Percentiles rank a stretch among this genome's conserved stretches.
phyloP scores from a whole-genome alignment of 2,888 invertebrate genomes.

The Coenonympha glycerion region DNA sequence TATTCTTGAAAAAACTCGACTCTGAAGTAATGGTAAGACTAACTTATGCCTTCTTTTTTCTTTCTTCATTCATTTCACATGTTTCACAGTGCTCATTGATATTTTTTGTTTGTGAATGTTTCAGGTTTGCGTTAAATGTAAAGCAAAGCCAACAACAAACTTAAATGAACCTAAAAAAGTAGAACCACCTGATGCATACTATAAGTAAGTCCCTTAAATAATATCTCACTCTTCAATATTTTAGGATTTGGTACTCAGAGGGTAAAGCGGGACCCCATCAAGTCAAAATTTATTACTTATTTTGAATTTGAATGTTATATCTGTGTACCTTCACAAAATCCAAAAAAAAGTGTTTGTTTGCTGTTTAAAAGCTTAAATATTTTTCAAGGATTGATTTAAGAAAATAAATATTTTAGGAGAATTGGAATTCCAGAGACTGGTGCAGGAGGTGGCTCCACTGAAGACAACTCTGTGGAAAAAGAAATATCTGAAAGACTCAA shows the following conservation, averaged over 20 bases:
- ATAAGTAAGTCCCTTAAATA: slow-evolving; percentile 77
- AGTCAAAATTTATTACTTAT: too few species aligned
- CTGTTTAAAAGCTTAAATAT: too few species aligned
- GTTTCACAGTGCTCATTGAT: background rate
- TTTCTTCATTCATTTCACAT: too few species aligned
- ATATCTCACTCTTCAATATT: too few species aligned
- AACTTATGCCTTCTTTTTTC: slow-evolving; percentile 41
- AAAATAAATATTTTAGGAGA: slow-evolving; percentile 31
- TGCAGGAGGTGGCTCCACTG: slow-evolving; percentile 30
- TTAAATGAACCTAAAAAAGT: slow-evolving; percentile 33
- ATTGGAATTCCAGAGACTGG: slow-evolving; percentile 29
- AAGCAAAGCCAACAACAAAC: slow-evolving; percentile 36
- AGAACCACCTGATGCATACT: slow-evolving; percentile 74
- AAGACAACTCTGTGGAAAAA: slow-evolving; percentile 71
- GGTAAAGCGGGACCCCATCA: too few species aligned
- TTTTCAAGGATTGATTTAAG: too few species aligned
- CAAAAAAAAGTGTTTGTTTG: too few species aligned
- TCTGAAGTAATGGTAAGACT: slow-evolving; percentile 80
- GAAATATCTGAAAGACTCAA: slow-evolving; percentile 80
- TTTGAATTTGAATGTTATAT: background rate
- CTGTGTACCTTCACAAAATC: too few species aligned
- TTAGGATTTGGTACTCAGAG: too few species aligned
- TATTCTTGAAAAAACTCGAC: slow-evolving; percentile 78
- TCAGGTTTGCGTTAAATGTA: slow-evolving; percentile 63
- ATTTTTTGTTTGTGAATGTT: background rate